These are phyloP conservation scores for Thunnus albacares DNA, from an alignment of 2,797 vertebrate genomes.

Conservation along the genomic window DNA sequence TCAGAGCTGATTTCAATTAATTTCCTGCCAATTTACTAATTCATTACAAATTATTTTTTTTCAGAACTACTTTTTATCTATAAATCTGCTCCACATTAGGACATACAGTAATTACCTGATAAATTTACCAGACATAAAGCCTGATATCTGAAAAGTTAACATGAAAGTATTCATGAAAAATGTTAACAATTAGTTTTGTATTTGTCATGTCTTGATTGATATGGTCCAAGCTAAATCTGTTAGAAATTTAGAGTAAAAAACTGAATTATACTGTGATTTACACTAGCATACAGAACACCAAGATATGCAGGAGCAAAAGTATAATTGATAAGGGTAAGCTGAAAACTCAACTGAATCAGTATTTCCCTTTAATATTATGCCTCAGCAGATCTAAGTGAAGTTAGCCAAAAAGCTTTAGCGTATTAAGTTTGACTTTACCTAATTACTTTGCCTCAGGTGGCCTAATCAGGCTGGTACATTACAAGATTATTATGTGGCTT, in stretches of 20 bases:
- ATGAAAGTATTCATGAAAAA: not conserved
- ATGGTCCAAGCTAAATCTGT: not conserved
- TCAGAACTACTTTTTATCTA: no score
- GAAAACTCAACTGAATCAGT: constrained; percentile 30
- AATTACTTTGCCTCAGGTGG: constrained; percentile 72
- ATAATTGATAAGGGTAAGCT: constrained; percentile 38
- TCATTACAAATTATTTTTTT: no score
- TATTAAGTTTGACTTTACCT: constrained; percentile 68
- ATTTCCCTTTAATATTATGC: constrained; percentile 36
- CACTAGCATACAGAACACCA: not conserved
- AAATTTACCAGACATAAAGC: not conserved
- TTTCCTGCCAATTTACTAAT: no score
- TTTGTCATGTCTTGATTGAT: not conserved
- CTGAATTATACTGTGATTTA: not conserved
- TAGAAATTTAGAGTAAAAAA: not conserved
- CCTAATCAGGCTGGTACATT: constrained; percentile 66
- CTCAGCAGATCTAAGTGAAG: constrained; percentile 46
- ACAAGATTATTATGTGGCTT: constrained; percentile 61
- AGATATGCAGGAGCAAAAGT: constrained; percentile 19
- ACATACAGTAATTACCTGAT: not conserved
- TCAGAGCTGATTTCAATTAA: no score
- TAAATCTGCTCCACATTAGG: not conserved
- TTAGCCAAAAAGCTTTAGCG: constrained; percentile 63
- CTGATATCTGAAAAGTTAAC: constrained; percentile 1
- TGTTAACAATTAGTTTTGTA: constrained; percentile 7